Conservation (phyloP, 2,888 invertebrate genomes). For the Calameuta filiformis region DNA sequence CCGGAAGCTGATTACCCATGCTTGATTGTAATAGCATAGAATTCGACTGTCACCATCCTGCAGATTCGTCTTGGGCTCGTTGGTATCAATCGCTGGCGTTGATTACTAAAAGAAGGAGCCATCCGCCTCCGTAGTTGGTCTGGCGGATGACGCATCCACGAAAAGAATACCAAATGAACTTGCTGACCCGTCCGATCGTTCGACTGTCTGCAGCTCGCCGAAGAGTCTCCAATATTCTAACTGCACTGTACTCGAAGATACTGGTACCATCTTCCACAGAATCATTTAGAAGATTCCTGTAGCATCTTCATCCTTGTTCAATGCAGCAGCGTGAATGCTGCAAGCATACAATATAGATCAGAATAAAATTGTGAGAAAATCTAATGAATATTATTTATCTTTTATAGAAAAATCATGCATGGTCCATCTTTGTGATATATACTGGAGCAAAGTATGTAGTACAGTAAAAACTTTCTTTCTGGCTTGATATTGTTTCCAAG, state of each 20-base stretch:
- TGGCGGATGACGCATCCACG: conserved; percentile 55
- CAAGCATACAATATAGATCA: neutral
- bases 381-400: neutral
- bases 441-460: conserved; percentile 13
- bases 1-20: neutral
- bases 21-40: neutral
- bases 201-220: neutral
- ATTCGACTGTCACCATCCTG: neutral
- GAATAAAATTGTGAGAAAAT: neutral
- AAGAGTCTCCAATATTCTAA: neutral
- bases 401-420: neutral
- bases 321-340: neutral
- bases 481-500: conserved; percentile 30
- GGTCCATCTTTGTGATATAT: neutral
- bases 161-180: conserved; percentile 59
- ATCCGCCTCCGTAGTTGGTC: conserved; percentile 7
- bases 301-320: neutral
- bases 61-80: neutral
- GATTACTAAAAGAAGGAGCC: neutral
- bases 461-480: neutral
- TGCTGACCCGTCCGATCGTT: conserved; percentile 12
- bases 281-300: neutral
- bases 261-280: neutral
- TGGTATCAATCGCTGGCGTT: neutral
- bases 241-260: neutral